phyloP scores from a whole-genome alignment of 2,888 invertebrate genomes.

The Fabriciana adippe region DNA sequence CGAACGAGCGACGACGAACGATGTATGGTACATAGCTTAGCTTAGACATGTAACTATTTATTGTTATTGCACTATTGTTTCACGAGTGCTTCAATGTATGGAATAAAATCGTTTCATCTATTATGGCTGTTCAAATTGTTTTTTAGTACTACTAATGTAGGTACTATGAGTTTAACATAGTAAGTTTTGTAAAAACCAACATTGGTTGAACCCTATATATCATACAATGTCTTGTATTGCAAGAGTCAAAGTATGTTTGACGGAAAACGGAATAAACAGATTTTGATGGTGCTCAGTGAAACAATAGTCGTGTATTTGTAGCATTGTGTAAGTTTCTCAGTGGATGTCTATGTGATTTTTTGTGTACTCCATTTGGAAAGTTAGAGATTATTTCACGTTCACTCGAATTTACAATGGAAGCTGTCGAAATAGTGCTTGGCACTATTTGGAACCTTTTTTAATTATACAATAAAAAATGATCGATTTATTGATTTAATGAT shows the following conservation, averaged over 20 bases:
- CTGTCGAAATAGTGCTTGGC: constrained; percentile 12
- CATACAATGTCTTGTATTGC: too few species aligned
- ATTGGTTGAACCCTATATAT: not conserved
- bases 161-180: not conserved
- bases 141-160: too few species aligned
- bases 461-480: not conserved
- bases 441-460: constrained; percentile 16
- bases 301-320: constrained; percentile 36
- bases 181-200: not conserved
- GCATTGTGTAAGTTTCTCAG: constrained; percentile 33
- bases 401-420: constrained; percentile 30
- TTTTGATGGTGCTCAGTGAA: constrained; percentile 34
- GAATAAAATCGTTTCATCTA: too few species aligned
- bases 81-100: constrained; percentile 14
- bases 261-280: not conserved
- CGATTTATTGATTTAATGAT: not conserved
- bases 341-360: constrained; percentile 31
- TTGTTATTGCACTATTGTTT: constrained; percentile 42
- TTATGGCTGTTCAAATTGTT: too few species aligned
- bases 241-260: not conserved
- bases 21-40: constrained; percentile 61
- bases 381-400: constrained; percentile 30
- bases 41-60: constrained; percentile 42
- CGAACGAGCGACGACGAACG: constrained; percentile 68
- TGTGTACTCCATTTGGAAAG: constrained; percentile 26